These are phyloP conservation scores for Spongilla lacustris DNA, from an alignment of 37 sponge, comb jelly and placozoan genomes.

Conservation along the genomic window DNA sequence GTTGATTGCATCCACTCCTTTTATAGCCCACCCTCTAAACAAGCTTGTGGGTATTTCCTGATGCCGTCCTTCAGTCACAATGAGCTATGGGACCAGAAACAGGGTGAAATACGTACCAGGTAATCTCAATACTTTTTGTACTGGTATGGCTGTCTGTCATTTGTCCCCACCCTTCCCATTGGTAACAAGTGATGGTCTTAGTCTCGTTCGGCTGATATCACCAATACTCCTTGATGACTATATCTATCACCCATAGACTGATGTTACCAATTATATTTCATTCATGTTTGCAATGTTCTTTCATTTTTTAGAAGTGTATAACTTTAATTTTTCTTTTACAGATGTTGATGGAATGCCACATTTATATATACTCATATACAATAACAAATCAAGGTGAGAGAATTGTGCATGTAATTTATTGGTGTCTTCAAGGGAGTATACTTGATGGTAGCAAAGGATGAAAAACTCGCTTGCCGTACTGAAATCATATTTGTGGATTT, in stretches of 20 bases:
- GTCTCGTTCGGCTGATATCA: constrained; percentile 30
- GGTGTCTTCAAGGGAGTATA: background rate
- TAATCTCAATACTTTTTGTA: too few species aligned
- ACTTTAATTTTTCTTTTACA: background rate
- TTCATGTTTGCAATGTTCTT: too few species aligned
- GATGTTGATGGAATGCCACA: background rate
- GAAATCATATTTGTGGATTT: background rate
- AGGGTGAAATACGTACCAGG: too few species aligned
- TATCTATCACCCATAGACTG: constrained; percentile 74
- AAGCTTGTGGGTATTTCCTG: too few species aligned
- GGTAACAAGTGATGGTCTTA: constrained; percentile 19
- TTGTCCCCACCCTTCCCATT: too few species aligned
- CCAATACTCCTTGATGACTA: constrained; percentile 19
- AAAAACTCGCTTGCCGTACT: constrained; percentile 1
- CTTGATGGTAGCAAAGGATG: background rate
- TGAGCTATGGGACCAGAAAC: too few species aligned
- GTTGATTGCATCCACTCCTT: too few species aligned
- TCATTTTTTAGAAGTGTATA: background rate
- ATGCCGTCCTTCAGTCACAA: too few species aligned
- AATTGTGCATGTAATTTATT: too few species aligned
- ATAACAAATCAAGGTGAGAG: too few species aligned
- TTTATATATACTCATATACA: background rate
- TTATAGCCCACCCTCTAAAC: too few species aligned
- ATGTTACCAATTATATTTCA: constrained; percentile 15
- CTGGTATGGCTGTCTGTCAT: background rate